A percentile compares a stretch with the other conserved stretches of the same genome.
Conservation (phyloP, 2,888 invertebrate species). For the Thymelicus lineola region DNA sequence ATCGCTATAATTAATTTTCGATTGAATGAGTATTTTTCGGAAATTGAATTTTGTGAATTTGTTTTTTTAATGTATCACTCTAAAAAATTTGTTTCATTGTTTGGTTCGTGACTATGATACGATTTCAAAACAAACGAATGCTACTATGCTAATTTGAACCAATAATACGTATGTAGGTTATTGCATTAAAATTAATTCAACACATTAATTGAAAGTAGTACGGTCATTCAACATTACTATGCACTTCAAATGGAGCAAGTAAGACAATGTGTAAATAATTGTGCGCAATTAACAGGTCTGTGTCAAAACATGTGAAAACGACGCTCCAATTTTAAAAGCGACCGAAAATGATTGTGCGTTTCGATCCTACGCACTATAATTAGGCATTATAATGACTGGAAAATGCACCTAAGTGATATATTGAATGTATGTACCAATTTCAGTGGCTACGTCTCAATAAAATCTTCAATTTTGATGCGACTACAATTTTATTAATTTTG, state of each 20-base stretch:
- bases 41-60: too few species aligned
- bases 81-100: too few species aligned
- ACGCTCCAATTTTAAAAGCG: not conserved
- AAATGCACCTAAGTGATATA: too few species aligned
- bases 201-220: constrained; percentile 8
- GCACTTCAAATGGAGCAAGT: not conserved
- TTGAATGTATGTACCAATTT: too few species aligned
- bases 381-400: too few species aligned
- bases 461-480: too few species aligned
- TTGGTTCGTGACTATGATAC: not conserved
- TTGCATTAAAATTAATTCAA: constrained; percentile 1
- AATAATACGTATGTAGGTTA: not conserved
- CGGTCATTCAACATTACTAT: constrained; percentile 2
- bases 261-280: constrained; percentile 6
- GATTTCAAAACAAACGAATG: constrained; percentile 3
- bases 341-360: not conserved
- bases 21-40: too few species aligned
- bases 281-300: not conserved
- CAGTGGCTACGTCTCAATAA: too few species aligned
- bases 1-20: too few species aligned
- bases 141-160: not conserved
- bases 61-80: too few species aligned
- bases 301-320: not conserved
- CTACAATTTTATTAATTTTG: too few species aligned
- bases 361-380: too few species aligned